A percentile compares a stretch with the other conserved stretches of the same genome.
phyloP scores from a whole-genome alignment of 2,113 vertebrate genomes.

The Astatoreochromis straeleni region DNA sequence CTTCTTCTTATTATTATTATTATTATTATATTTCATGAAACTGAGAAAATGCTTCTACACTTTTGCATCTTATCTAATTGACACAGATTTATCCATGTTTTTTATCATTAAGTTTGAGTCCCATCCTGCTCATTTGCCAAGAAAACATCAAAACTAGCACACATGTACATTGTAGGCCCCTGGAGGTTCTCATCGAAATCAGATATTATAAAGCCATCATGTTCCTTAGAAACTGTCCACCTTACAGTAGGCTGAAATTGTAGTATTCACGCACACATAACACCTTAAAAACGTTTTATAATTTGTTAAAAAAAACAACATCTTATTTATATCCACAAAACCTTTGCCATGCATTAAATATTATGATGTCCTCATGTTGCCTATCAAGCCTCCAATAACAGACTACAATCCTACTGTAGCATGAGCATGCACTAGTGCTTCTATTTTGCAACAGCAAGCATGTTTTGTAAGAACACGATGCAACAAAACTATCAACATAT shows the following conservation, averaged over 20 bases:
- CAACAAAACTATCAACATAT: background rate
- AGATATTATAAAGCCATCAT: background rate
- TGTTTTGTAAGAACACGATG: background rate
- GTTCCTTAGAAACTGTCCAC: background rate
- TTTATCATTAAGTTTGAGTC: background rate
- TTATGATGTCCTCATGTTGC: background rate
- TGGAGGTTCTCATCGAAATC: background rate
- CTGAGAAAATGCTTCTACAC: too few species aligned
- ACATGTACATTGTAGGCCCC: background rate
- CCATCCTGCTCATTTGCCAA: background rate
- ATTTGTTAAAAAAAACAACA: background rate
- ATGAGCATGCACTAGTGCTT: background rate
- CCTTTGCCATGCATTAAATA: background rate
- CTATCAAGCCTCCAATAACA: background rate
- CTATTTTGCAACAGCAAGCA: background rate
- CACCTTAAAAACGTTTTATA: background rate
- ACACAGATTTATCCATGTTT: background rate
- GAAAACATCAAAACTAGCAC: background rate
- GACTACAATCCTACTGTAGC: background rate
- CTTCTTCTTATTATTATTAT: accelerated
- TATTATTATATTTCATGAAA: too few species aligned
- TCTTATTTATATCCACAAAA: background rate
- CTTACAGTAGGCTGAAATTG: background rate
- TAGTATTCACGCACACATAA: accelerated
- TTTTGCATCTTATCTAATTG: background rate